Conservation (phyloP, 92 coral and sea anemone species). For the Ricordea florida region DNA sequence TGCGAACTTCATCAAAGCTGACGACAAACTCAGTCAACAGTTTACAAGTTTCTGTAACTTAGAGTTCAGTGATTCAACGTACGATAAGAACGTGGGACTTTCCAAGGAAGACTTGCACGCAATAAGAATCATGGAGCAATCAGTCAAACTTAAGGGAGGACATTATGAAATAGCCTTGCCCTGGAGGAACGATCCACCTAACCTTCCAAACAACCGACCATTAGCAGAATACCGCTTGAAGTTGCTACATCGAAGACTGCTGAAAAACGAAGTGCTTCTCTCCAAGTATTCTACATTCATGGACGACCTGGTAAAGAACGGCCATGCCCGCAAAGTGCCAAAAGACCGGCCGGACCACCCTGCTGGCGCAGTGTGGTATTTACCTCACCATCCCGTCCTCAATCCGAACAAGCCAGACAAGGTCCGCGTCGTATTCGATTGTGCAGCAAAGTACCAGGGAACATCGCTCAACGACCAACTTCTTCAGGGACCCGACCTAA, state of each 20-base stretch:
- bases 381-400: conserved; percentile 63
- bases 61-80: conserved; percentile 51
- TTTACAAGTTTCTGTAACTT: conserved; percentile 28
- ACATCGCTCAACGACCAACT: conserved; percentile 47
- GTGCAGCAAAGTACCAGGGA: conserved; percentile 59
- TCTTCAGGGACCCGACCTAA: conserved; percentile 66
- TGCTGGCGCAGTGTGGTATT: conserved; percentile 37
- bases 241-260: conserved; percentile 22
- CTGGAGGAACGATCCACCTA: conserved; percentile 34
- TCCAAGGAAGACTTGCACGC: conserved; percentile 54
- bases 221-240: conserved; percentile 50
- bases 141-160: conserved; percentile 42
- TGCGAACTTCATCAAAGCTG: conserved; percentile 28
- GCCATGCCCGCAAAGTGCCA: conserved; percentile 63
- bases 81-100: conserved; percentile 24
- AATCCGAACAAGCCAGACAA: conserved; percentile 64
- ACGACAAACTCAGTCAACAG: conserved; percentile 21
- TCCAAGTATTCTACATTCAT: conserved; percentile 45
- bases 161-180: conserved; percentile 62
- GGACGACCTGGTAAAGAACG: conserved; percentile 39
- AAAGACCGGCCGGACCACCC: conserved; percentile 3
- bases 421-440: conserved; percentile 55
- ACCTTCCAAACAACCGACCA: conserved; percentile 43
- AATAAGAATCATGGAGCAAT: conserved; percentile 29
- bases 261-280: conserved; percentile 10